phyloP scores from a whole-genome alignment of 2,888 invertebrate genomes.

The Opisthograptis luteolata region DNA sequence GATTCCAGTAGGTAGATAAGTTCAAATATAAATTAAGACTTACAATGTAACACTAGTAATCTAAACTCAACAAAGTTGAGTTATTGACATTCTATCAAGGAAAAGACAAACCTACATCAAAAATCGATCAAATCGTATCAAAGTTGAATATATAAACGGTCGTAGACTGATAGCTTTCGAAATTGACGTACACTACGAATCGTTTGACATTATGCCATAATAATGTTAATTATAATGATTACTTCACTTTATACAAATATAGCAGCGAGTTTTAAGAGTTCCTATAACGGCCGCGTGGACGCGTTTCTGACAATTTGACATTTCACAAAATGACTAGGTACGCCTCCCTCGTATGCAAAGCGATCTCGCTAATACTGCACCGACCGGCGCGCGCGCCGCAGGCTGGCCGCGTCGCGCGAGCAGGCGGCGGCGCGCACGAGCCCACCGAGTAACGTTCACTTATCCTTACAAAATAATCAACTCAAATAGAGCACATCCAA shows the following conservation, averaged over 20 bases:
- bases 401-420: slow-evolving; percentile 16
- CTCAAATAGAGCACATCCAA: slow-evolving; percentile 55
- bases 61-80: slow-evolving; percentile 14
- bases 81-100: slow-evolving; percentile 18
- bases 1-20: slow-evolving; percentile 48
- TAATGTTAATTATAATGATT: slow-evolving; percentile 81
- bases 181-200: slow-evolving; percentile 80
- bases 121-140: slow-evolving; percentile 34
- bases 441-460: slow-evolving; percentile 54
- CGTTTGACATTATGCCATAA: slow-evolving; percentile 80
- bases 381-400: slow-evolving; percentile 45
- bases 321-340: slow-evolving; percentile 85
- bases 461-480: slow-evolving; percentile 73
- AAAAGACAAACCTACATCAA: slow-evolving; percentile 25
- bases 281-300: slow-evolving; percentile 85
- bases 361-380: slow-evolving; percentile 65
- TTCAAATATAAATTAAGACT: slow-evolving; percentile 34
- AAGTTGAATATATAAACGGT: slow-evolving; percentile 42
- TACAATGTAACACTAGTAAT: too few relatives aligned
- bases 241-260: slow-evolving; percentile 88
- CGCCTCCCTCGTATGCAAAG: slow-evolving; percentile 63
- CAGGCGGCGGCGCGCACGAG: slow-evolving; percentile 30
- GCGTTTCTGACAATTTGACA: slow-evolving; percentile 82
- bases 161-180: slow-evolving; percentile 80
- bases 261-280: slow-evolving; percentile 91